These are phyloP conservation scores for Eurois occulta DNA, from an alignment of 2,888 invertebrate species.

Conservation along the genomic window DNA sequence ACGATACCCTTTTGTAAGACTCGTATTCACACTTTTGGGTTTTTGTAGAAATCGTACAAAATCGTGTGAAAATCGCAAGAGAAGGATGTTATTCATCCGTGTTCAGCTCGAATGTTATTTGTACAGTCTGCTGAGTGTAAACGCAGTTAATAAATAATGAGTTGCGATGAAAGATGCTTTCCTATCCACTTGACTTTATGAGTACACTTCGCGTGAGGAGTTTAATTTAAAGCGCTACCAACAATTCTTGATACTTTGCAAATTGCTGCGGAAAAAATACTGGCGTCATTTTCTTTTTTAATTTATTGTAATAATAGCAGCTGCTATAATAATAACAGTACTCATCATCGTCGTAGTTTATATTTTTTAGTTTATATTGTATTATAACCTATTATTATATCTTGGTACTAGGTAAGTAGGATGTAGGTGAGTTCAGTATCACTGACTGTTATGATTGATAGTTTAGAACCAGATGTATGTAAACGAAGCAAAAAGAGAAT, in stretches of 20 bases:
- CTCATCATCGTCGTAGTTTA: background rate
- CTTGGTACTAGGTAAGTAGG: background rate
- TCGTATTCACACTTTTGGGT: too few relatives aligned
- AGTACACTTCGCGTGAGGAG: slow-evolving; percentile 33
- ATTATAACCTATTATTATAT: background rate
- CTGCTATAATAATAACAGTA: background rate
- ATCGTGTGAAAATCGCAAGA: background rate
- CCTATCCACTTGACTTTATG: slow-evolving; percentile 35
- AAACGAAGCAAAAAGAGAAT: too few relatives aligned
- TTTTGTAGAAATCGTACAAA: background rate
- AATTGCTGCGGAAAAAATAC: slow-evolving; percentile 7
- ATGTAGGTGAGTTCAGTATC: background rate
- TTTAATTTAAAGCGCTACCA: slow-evolving; percentile 28
- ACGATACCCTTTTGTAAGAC: too few relatives aligned
- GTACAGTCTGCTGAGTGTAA: slow-evolving; percentile 15
- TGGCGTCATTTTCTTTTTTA: background rate
- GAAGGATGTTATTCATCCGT: background rate
- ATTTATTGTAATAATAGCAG: background rate
- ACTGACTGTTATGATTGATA: background rate
- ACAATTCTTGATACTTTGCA: slow-evolving; percentile 33
- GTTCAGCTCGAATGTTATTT: slow-evolving; percentile 37
- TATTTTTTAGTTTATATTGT: too few relatives aligned
- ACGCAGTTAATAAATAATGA: slow-evolving; percentile 48
- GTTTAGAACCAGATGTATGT: too few relatives aligned
- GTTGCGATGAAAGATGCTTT: slow-evolving; percentile 38